Evolutionary conservation across 2,797 vertebrate species (phyloP), one percentile per base, ranked within the genome.

Genomic region (Crypturellus tataupa): DNA sequence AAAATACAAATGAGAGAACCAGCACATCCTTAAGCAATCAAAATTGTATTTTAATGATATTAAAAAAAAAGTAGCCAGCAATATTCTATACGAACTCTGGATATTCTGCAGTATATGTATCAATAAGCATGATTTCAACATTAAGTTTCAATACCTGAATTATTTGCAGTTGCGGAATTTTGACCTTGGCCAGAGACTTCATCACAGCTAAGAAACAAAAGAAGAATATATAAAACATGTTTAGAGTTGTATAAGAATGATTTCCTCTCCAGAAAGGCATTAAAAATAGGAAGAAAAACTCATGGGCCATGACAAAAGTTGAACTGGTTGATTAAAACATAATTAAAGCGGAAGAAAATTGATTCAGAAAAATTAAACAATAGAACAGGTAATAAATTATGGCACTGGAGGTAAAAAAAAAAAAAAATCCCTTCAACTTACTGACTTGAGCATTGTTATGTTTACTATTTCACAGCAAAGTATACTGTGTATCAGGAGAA

Each of bases 71-170:
- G 16, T 67, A 39, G 35, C 5, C 67, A 63, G 13, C 24, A 39
- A 35, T 44, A 33, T 64, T 21, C 16, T 33, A 37, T 4, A 39
- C 42, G 29, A 42, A 25, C 12, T 40, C 59, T 14, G 9, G 55
- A 42, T 47, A 24, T 47, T 12, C 31, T 40, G 5, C 56, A 58
- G 56, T 24, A 17, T 14, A 33, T 40, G 15, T 33, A 63, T 29
- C 23, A 9, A 23, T 71, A 59, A n/a, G 40, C 63, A 76, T 13
- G 21, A 70, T 83, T 33, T 60, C 31, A 27, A 65, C 37, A 31
- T 39, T 56, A 40, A 46, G 25, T 64, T 33, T 81, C 68, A 78
- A 72, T 97, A 97, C 95, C 95, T 97, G 94, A 88, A 96, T 49
- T 65, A 73, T 64, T 72, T 93, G 91, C 71, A 73, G 78, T 88